phyloP scores from a whole-genome alignment of 35 echinoderm and acorn worm species.

The Ophioderma brevispina region DNA sequence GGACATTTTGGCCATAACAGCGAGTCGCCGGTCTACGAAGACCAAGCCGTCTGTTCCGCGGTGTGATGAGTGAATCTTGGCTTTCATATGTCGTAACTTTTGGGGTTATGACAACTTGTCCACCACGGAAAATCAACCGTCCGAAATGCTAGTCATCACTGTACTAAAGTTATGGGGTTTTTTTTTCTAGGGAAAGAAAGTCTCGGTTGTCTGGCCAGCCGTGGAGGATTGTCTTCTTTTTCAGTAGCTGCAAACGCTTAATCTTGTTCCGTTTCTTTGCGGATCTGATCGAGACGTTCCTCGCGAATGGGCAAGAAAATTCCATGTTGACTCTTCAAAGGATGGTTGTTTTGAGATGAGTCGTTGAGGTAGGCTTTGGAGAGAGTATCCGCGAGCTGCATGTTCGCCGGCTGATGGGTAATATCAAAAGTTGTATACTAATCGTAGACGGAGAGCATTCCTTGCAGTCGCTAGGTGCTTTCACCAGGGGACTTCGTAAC shows the following conservation, averaged over 20 bases:
- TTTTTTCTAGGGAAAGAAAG: constrained; percentile 5
- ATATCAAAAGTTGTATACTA: too few species aligned
- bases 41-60: constrained; percentile 59
- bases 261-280: background rate
- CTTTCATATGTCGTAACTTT: constrained; percentile 43
- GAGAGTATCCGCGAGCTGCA: too few species aligned
- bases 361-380: too few species aligned
- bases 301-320: constrained; percentile 6
- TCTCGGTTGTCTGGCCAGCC: constrained; percentile 27
- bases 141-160: constrained; percentile 64
- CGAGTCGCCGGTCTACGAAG: constrained; percentile 39
- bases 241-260: constrained; percentile 25
- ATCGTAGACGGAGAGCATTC: too few species aligned
- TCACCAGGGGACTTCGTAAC: too few species aligned
- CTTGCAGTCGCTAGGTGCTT: constrained; percentile 70
- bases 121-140: too few species aligned
- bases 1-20: constrained; percentile 67
- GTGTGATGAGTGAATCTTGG: constrained; percentile 55
- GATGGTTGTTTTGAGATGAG: too few species aligned
- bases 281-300: constrained; percentile 5
- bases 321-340: constrained; percentile 47
- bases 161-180: constrained; percentile 33
- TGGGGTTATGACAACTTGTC: constrained; percentile 65
- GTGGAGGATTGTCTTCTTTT: background rate
- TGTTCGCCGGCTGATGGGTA: too few species aligned